Percentiles rank a stretch among this genome's conserved stretches.
Evolutionary conservation across 1,140 invertebrate species (phyloP).

Genomic region (Vanessa atalanta): DNA sequence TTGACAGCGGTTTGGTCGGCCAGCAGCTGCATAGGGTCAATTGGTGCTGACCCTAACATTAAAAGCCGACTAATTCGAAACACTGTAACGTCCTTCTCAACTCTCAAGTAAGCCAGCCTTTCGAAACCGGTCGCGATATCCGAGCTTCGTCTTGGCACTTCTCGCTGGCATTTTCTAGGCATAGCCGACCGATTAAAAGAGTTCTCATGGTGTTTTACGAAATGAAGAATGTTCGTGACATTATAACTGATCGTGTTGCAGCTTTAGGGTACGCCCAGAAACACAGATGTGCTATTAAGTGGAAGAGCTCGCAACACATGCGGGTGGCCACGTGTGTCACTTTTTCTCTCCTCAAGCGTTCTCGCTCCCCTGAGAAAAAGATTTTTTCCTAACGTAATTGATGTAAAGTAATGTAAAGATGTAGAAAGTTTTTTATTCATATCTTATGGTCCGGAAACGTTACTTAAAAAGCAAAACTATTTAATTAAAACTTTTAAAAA

Average conservation of each 20-base stretch:
- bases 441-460: conserved; percentile 1
- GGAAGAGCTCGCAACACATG: conserved; percentile 54
- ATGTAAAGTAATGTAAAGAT: no score
- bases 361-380: conserved; percentile 42
- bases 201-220: conserved; percentile 6
- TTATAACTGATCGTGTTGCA: conserved; percentile 29
- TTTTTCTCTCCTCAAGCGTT: conserved; percentile 38
- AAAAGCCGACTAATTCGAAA: conserved; percentile 57
- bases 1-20: conserved; percentile 57
- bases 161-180: conserved; percentile 34
- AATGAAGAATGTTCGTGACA: conserved; percentile 3
- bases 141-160: conserved; percentile 45
- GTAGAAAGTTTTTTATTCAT: neutral
- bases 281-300: conserved; percentile 56
- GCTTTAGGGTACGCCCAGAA: conserved; percentile 29
- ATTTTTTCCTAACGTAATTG: conserved; percentile 39
- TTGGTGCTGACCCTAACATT: conserved; percentile 69
- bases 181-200: conserved; percentile 38
- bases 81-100: conserved; percentile 36
- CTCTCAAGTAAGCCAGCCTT: conserved; percentile 29
- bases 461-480: neutral
- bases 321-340: conserved; percentile 66
- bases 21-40: conserved; percentile 72
- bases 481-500: neutral
- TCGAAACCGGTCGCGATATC: conserved; percentile 38